Evolutionary conservation across 2,797 vertebrate genomes (phyloP).

Genomic region (Potorous gilbertii): DNA sequence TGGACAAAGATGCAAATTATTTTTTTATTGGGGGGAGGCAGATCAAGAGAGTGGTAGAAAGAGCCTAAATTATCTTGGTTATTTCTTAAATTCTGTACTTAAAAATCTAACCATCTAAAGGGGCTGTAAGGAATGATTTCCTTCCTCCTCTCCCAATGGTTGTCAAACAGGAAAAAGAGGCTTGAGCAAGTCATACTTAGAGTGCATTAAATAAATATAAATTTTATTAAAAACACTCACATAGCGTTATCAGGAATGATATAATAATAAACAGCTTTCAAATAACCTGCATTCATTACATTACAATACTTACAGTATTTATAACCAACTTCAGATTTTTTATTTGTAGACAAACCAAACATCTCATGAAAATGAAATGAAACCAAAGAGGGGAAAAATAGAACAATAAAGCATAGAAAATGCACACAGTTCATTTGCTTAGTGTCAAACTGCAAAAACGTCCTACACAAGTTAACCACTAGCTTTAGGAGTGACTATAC

Average conservation of each 20-base stretch:
- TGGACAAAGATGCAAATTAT: background rate
- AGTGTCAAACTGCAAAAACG: conserved; percentile 96
- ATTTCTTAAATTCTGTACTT: background rate
- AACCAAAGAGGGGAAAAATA: conserved; percentile 86
- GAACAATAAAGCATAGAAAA: conserved; percentile 89
- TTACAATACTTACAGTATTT: conserved; percentile 99
- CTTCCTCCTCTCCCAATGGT: conserved; percentile 11
- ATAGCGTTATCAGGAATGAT: conserved; percentile 99
- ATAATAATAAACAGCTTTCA: conserved; percentile 99
- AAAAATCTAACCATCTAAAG: conserved; percentile 20
- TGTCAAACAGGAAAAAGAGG: conserved; percentile 63
- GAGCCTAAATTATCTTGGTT: background rate
- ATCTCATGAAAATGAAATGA: conserved; percentile 90
- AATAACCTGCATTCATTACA: conserved; percentile 99
- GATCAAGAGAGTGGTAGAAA: background rate
- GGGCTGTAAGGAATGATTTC: background rate
- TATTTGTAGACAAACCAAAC: conserved; percentile 91
- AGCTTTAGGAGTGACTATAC: conserved; percentile 92
- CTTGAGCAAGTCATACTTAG: conserved; percentile 77
- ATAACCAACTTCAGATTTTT: conserved; percentile 90
- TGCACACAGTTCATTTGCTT: conserved; percentile 91
- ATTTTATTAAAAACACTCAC: conserved; percentile 99
- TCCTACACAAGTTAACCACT: conserved; percentile 91
- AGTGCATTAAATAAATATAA: conserved; percentile 99
- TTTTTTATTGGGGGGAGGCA: background rate